These are phyloP conservation scores for Sebastes dallii DNA, from an alignment of 2,797 vertebrate genomes.

Conservation along the genomic window DNA sequence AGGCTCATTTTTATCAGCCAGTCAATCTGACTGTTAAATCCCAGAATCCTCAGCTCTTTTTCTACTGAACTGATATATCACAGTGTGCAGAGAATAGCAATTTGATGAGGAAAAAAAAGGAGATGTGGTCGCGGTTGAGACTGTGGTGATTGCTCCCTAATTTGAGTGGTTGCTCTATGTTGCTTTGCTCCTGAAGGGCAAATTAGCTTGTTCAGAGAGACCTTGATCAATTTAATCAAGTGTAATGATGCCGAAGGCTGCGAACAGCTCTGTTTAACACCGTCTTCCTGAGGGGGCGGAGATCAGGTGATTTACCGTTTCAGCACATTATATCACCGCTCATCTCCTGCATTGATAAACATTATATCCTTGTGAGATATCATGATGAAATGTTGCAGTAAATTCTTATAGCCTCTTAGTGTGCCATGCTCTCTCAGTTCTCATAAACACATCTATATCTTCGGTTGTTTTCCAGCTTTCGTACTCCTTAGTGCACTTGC, in stretches of 20 bases:
- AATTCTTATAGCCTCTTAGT: not conserved
- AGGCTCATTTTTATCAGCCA: conserved; percentile 41
- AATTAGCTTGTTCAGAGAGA: conserved; percentile 45
- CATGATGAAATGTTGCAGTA: not conserved
- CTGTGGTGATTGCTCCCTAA: conserved; percentile 32
- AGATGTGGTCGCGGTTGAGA: not conserved
- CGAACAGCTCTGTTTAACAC: conserved; percentile 7
- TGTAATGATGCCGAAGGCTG: conserved; percentile 40
- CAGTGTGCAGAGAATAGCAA: not conserved
- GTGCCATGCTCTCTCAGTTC: not conserved
- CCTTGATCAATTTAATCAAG: conserved; percentile 62
- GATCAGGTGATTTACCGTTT: conserved; percentile 6
- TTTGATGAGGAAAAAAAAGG: not conserved
- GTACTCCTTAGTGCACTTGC: not conserved
- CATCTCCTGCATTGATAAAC: not conserved
- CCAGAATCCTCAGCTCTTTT: not conserved
- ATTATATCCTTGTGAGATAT: not conserved
- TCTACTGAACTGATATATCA: conserved; percentile 12
- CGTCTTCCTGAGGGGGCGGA: not conserved
- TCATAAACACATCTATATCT: not conserved
- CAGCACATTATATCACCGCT: conserved; percentile 5
- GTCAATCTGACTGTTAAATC: conserved; percentile 30
- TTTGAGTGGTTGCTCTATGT: conserved; percentile 49
- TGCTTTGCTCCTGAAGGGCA: conserved; percentile 48
- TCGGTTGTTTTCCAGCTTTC: not conserved